Evolutionary conservation across 2,888 invertebrate species (phyloP), one percentile per base, ranked within the genome.

Genomic region (Lithodes maja): DNA sequence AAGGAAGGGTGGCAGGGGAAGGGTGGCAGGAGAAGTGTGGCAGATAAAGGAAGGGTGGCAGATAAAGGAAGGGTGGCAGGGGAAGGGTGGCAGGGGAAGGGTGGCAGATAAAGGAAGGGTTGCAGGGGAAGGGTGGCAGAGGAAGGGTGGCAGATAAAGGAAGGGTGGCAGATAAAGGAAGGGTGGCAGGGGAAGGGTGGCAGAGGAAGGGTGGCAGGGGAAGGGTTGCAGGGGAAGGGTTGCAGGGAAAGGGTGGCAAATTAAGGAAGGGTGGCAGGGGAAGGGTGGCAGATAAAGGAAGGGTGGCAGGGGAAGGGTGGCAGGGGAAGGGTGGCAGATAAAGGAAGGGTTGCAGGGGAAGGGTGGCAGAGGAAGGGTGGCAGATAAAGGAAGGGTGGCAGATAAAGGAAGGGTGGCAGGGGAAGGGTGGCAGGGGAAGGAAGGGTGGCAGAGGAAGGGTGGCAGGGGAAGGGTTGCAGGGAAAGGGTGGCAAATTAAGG

Each of bases 401-500:
- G 61, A 61, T 12, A 61, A 79, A 52, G 50, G 53, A 53, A 53
- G 53, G 78, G 78, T 50, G 74, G 74, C 3, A 74, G 74, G n/a
- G 74, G 3, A n/a, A 74, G 68, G 74, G 17, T n/a, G 74, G 7
- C 9, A 68, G 15, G 68, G 74, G n/a, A 74, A 15, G 9, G 61
- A 61, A 61, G 61, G 49, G 7, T 15, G 61, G 7, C 17, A 61
- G 33, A 33, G 33, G 33, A 33, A 53, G 5, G 17, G n/a, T 17
- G 55, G 55, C 17, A 33, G 53, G 53, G 50, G 53, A 79, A n/a
- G 53, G 15, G 53, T 9, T 50, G 78, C 49, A 12, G 52, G 52
- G 5, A 17, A 52, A 74, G 33, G 71, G 49, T 5, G 2, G 7
- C 2, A 5, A 33, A 15, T 61, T 0, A 17, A 83, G 12, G n/a